Conservation (phyloP, 2,797 vertebrate genomes). For the Cyprinella venusta region DNA sequence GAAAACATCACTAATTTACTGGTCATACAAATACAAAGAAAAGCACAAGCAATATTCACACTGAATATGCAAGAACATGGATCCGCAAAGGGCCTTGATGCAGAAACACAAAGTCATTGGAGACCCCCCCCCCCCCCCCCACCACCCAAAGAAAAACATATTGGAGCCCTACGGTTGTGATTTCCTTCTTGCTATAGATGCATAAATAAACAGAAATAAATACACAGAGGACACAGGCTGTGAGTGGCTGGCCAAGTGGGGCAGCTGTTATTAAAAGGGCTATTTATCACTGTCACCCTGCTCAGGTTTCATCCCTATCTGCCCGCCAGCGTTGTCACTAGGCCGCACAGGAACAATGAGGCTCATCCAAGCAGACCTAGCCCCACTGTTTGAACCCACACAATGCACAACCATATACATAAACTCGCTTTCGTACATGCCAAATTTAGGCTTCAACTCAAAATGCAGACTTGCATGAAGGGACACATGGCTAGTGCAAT, state of each 20-base stretch:
- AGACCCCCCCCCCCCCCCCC: constrained; percentile 42
- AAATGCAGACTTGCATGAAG: constrained; percentile 51
- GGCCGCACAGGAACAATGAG: constrained; percentile 83
- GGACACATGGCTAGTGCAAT: constrained; percentile 45
- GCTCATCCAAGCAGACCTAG: constrained; percentile 77
- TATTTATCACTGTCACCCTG: constrained; percentile 88
- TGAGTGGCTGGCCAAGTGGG: constrained; percentile 83
- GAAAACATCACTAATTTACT: not conserved
- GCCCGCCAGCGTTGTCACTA: constrained; percentile 82
- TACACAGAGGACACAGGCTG: constrained; percentile 84
- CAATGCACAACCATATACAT: constrained; percentile 59
- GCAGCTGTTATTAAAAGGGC: constrained; percentile 89
- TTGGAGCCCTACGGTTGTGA: constrained; percentile 81
- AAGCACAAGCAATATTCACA: not conserved
- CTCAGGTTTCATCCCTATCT: constrained; percentile 81
- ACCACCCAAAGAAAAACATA: constrained; percentile 73
- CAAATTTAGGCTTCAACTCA: constrained; percentile 54
- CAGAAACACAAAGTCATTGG: constrained; percentile 41
- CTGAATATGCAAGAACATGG: constrained; percentile 16
- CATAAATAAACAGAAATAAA: constrained; percentile 88
- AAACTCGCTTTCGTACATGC: constrained; percentile 56
- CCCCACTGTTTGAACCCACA: constrained; percentile 60
- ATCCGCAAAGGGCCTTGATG: constrained; percentile 45
- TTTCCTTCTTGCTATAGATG: constrained; percentile 83
- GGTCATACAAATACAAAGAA: not conserved